phyloP scores from a whole-genome alignment of 23 tunicate genomes.

The Trididemnum nubilum region DNA sequence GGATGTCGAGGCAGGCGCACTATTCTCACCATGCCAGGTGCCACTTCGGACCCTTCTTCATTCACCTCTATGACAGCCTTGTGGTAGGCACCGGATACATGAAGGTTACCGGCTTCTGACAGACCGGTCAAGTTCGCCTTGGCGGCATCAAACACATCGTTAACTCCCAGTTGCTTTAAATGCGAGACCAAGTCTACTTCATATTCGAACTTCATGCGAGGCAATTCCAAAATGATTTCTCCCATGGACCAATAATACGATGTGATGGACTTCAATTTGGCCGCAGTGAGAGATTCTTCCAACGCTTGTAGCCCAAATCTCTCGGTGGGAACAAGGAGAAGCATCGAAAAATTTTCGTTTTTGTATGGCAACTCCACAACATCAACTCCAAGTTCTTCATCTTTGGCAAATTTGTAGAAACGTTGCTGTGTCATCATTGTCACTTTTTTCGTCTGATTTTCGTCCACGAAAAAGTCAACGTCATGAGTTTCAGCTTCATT shows the following conservation, averaged over 20 bases:
- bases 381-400: conserved; percentile 44
- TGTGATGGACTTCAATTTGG: background rate
- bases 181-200: conserved; percentile 26
- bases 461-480: conserved; percentile 38
- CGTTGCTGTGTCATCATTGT: conserved; percentile 57
- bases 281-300: conserved; percentile 17
- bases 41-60: conserved; percentile 92
- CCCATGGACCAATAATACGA: background rate
- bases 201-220: conserved; percentile 69
- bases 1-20: conserved; percentile 4
- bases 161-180: conserved; percentile 44
- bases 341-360: conserved; percentile 64
- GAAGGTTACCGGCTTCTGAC: conserved; percentile 32
- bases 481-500: conserved; percentile 27
- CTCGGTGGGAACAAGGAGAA: conserved; percentile 51
- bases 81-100: conserved; percentile 54
- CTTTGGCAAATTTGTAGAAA: conserved; percentile 20
- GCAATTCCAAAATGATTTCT: conserved; percentile 41
- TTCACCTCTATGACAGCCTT: conserved; percentile 79
- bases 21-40: conserved; percentile 49
- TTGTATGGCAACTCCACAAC: conserved; percentile 68
- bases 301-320: conserved; percentile 40
- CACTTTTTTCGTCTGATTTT: conserved; percentile 20
- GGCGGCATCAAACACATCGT: conserved; percentile 37
- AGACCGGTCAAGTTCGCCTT: conserved; percentile 50